Evolutionary conservation across 2,888 invertebrate species (phyloP).

Genomic region (Eubasilissa splendida): DNA sequence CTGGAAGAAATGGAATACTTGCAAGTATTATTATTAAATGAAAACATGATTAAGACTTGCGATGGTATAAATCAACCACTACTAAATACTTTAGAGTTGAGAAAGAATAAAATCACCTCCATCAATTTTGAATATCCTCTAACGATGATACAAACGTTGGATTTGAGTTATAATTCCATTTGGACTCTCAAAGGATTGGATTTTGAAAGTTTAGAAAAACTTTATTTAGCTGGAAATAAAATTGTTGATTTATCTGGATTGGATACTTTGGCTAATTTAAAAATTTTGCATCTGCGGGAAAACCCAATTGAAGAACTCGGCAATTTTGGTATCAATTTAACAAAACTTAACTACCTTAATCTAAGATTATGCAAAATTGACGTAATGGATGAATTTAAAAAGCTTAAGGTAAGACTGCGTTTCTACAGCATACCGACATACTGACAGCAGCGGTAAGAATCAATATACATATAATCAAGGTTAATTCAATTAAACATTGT

Average conservation of each 20-base stretch:
- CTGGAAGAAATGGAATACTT: slow-evolving; percentile 72
- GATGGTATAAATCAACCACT: slow-evolving; percentile 72
- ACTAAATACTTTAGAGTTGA: slow-evolving; percentile 73
- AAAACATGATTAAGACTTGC: slow-evolving; percentile 71
- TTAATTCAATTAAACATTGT: too few relatives aligned
- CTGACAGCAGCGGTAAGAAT: too few relatives aligned
- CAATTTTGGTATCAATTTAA: slow-evolving; percentile 68
- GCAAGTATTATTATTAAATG: slow-evolving; percentile 74
- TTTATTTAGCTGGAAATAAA: slow-evolving; percentile 85
- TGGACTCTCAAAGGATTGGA: slow-evolving; percentile 67
- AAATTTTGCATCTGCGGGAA: slow-evolving; percentile 80
- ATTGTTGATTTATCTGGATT: slow-evolving; percentile 76
- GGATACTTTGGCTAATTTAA: slow-evolving; percentile 74
- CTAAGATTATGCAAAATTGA: slow-evolving; percentile 72
- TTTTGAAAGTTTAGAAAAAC: slow-evolving; percentile 75
- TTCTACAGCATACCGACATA: too few relatives aligned
- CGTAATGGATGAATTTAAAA: slow-evolving; percentile 71
- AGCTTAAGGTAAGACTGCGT: slow-evolving; percentile 65
- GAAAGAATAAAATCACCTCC: slow-evolving; percentile 67
- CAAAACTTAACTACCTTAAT: slow-evolving; percentile 73
- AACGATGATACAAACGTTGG: slow-evolving; percentile 70
- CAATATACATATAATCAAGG: too few relatives aligned
- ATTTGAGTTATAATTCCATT: slow-evolving; percentile 71
- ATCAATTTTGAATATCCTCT: slow-evolving; percentile 64
- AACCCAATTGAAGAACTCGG: slow-evolving; percentile 75